These are phyloP conservation scores for Enteromius trimaculatus DNA, from an alignment of 2,797 vertebrate genomes.

Conservation along the genomic window DNA sequence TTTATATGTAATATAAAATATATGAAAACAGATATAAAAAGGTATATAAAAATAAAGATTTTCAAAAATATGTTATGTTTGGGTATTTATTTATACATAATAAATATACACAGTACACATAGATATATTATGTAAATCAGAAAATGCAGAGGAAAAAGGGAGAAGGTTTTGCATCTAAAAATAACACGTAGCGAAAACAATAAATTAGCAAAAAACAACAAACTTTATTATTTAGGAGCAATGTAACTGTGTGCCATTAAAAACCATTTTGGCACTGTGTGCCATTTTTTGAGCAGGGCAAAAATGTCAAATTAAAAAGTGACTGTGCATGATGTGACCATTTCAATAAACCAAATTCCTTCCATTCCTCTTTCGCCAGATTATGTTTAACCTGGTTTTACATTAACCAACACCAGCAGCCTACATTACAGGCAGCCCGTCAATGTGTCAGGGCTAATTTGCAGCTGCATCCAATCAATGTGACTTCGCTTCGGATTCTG, in stretches of 20 bases:
- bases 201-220: not conserved
- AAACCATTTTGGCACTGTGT: not conserved
- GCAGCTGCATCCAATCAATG: conserved; percentile 26
- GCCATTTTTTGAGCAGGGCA: not conserved
- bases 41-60: too few species aligned
- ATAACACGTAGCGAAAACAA: too few species aligned
- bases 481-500: conserved; percentile 2
- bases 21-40: too few species aligned
- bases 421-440: not conserved
- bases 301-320: not conserved
- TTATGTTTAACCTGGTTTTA: conserved; percentile 1
- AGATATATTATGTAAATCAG: too few species aligned
- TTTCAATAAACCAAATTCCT: conserved; percentile 22
- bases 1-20: too few species aligned
- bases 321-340: too few species aligned
- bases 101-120: too few species aligned
- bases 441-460: conserved; percentile 20
- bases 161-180: too few species aligned
- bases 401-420: conserved; percentile 1
- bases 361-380: not conserved
- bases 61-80: too few species aligned
- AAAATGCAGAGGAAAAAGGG: too few species aligned
- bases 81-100: too few species aligned
- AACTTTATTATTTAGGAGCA: not conserved
- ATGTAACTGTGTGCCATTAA: not conserved